phyloP scores from a whole-genome alignment of 2,888 invertebrate genomes.

The Andrena fulva region DNA sequence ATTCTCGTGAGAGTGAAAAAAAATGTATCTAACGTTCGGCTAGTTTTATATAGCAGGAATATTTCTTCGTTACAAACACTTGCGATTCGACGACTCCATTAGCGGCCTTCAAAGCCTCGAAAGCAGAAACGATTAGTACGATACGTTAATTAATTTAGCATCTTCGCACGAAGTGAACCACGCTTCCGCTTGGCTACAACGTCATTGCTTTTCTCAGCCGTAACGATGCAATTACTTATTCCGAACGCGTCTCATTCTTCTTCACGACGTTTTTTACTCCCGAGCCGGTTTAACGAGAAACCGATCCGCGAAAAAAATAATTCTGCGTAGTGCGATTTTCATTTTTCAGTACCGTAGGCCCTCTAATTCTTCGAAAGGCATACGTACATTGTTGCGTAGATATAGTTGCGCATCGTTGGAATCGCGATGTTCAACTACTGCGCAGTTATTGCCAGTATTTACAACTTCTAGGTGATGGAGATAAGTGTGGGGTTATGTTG shows the following conservation, averaged over 20 bases:
- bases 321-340: background rate
- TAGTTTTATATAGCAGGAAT: background rate
- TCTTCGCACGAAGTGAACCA: conserved; percentile 58
- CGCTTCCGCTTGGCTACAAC: conserved; percentile 76
- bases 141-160: conserved; percentile 70
- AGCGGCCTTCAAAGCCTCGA: conserved; percentile 41
- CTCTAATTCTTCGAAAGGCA: background rate
- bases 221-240: conserved; percentile 46
- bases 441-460: background rate
- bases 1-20: background rate
- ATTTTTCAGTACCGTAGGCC: too few relatives aligned
- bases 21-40: background rate
- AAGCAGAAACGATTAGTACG: conserved; percentile 46
- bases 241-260: conserved; percentile 8
- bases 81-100: background rate
- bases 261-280: background rate
- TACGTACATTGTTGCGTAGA: background rate
- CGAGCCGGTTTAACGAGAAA: background rate
- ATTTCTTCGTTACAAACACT: background rate
- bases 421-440: background rate
- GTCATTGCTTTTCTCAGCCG: conserved; percentile 34
- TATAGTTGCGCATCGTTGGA: background rate
- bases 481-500: background rate
- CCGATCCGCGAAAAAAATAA: background rate
- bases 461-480: background rate